Evolutionary conservation across 2,888 invertebrate species (phyloP).

Genomic region (Phanerotoma sp.): DNA sequence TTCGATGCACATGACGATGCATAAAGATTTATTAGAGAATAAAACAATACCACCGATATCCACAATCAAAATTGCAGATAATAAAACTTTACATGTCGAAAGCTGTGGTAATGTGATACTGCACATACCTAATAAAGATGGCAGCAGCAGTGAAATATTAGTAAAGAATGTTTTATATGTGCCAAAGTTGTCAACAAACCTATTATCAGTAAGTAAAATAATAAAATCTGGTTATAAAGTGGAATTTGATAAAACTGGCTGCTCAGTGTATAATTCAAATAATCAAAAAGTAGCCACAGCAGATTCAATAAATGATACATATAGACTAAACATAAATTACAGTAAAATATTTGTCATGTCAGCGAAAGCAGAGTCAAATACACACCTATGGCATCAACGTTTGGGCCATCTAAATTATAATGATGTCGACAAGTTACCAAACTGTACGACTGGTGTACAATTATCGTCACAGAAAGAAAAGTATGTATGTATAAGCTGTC

Average conservation of each 20-base stretch:
- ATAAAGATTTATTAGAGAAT: constrained; percentile 5
- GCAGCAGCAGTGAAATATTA: too few species aligned
- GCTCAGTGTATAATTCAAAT: neutral
- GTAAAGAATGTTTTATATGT: constrained; percentile 21
- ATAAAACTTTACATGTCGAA: constrained; percentile 22
- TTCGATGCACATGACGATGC: constrained; percentile 25
- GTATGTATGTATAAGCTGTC: constrained; percentile 24
- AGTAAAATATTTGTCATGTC: neutral
- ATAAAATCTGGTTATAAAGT: constrained; percentile 28
- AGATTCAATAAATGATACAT: neutral
- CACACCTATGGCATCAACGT: constrained; percentile 36
- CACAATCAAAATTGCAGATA: constrained; percentile 20
- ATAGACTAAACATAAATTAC: constrained; percentile 6
- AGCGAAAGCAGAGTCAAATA: constrained; percentile 11
- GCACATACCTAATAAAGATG: neutral
- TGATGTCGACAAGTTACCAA: constrained; percentile 10
- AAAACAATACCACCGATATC: constrained; percentile 4
- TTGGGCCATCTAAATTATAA: constrained; percentile 35
- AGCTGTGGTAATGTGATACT: constrained; percentile 25
- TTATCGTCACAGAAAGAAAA: constrained; percentile 15
- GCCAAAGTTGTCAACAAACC: constrained; percentile 22
- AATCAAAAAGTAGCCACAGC: neutral
- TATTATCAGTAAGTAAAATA: constrained; percentile 28
- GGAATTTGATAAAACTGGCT: constrained; percentile 8
- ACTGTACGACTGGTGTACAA: neutral